A percentile compares a stretch with the other conserved stretches of the same genome.
phyloP scores from a whole-genome alignment of 2,113 vertebrate species.

The Rhea pennata region DNA sequence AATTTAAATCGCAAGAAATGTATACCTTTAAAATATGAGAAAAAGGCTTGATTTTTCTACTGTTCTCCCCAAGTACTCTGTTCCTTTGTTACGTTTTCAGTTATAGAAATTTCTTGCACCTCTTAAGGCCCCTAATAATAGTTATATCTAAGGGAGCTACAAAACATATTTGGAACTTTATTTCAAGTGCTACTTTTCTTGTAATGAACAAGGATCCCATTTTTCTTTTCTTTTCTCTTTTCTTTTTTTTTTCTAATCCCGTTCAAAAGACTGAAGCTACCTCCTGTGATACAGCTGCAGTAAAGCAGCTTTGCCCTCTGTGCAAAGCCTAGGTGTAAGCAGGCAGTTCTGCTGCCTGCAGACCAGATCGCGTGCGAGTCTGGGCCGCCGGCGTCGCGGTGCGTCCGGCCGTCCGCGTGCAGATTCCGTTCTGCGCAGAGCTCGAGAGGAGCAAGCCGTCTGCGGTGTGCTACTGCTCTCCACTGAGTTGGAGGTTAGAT shows the following conservation, averaged over 20 bases:
- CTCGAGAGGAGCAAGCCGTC: neutral
- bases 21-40: constrained; percentile 63
- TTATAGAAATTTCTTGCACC: constrained; percentile 72
- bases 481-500: neutral
- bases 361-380: rapidly evolving
- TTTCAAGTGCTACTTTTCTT: constrained; percentile 70
- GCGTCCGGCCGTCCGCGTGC: rapidly evolving
- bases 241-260: constrained; percentile 66
- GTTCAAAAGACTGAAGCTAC: constrained; percentile 35
- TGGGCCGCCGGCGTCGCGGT: rapidly evolving
- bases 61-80: constrained; percentile 71
- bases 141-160: constrained; percentile 74
- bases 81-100: constrained; percentile 72
- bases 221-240: constrained; percentile 72
- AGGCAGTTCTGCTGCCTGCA: rapidly evolving
- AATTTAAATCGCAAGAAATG: constrained; percentile 71
- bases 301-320: neutral
- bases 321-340: neutral
- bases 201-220: constrained; percentile 74
- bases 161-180: constrained; percentile 75
- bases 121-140: constrained; percentile 76
- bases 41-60: constrained; percentile 64
- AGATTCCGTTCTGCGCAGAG: neutral
- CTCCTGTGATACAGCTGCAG: neutral
- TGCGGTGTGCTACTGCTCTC: neutral